These are phyloP conservation scores for Ypsolopha scabrella DNA, from an alignment of 2,888 invertebrate species.

Conservation along the genomic window DNA sequence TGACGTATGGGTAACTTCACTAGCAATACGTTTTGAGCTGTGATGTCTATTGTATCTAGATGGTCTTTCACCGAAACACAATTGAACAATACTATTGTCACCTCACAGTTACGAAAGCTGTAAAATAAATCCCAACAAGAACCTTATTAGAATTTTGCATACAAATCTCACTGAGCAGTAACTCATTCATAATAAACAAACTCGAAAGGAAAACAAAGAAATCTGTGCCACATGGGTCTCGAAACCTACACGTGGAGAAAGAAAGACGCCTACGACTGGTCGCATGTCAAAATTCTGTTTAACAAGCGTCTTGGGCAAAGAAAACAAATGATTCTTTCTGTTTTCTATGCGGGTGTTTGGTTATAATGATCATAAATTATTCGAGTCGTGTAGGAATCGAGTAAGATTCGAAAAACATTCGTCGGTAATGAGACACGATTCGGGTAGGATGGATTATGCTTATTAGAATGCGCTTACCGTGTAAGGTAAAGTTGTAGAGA, in stretches of 20 bases:
- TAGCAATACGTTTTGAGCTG: neutral
- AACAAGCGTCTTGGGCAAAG: slow-evolving; percentile 38
- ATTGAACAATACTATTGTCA: slow-evolving; percentile 27
- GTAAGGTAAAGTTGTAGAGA: slow-evolving; percentile 1
- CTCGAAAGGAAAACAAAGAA: slow-evolving; percentile 47
- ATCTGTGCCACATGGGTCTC: slow-evolving; percentile 35
- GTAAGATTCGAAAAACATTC: slow-evolving; percentile 16
- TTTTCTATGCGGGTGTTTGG: slow-evolving; percentile 31
- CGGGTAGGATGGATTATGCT: slow-evolving; percentile 30
- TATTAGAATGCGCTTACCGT: slow-evolving; percentile 23
- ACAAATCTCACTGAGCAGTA: slow-evolving; percentile 21
- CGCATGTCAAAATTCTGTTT: slow-evolving; percentile 43
- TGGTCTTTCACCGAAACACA: slow-evolving; percentile 12
- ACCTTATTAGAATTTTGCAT: slow-evolving; percentile 41
- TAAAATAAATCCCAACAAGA: slow-evolving; percentile 16
- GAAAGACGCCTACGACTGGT: slow-evolving; percentile 36
- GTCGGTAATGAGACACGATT: slow-evolving; percentile 32
- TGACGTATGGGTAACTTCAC: neutral
- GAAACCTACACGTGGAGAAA: slow-evolving; percentile 30
- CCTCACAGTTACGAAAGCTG: slow-evolving; percentile 14
- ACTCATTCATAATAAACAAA: slow-evolving; percentile 23
- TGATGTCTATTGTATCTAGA: slow-evolving; percentile 1
- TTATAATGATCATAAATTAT: slow-evolving; percentile 45
- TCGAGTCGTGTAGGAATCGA: slow-evolving; percentile 18
- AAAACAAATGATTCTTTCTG: slow-evolving; percentile 45